Evolutionary conservation across 2,113 vertebrate genomes (phyloP).

Genomic region (Sinosuthora webbiana): DNA sequence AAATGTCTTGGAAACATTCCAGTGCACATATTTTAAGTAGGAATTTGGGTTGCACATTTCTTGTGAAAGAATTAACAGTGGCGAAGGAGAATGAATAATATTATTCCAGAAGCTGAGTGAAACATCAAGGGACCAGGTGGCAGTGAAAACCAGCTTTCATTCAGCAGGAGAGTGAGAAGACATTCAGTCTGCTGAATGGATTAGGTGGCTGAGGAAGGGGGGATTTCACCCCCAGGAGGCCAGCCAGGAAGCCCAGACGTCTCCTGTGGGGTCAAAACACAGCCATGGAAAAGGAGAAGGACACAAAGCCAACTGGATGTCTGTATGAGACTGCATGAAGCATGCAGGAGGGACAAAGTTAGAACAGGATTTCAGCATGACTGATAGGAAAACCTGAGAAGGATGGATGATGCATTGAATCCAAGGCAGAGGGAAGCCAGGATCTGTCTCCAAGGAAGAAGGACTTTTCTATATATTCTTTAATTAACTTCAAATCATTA

Average conservation of each 20-base stretch:
- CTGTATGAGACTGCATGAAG: rapidly evolving
- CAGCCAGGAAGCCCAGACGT: not conserved
- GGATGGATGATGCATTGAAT: not conserved
- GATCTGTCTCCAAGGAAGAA: not conserved
- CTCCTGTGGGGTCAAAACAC: not conserved
- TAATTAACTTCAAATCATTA: not conserved
- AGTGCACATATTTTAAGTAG: not conserved
- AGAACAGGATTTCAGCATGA: not conserved
- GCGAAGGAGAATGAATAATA: not conserved
- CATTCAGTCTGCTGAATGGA: no score
- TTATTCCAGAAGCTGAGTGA: not conserved
- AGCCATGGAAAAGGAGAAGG: not conserved
- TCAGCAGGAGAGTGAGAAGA: not conserved
- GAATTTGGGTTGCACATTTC: not conserved
- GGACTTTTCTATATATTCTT: not conserved
- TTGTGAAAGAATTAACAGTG: not conserved
- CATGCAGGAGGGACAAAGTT: not conserved
- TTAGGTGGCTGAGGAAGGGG: not conserved
- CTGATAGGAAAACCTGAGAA: not conserved
- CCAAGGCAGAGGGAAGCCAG: not conserved
- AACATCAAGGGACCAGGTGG: not conserved
- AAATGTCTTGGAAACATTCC: not conserved
- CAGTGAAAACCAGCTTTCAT: not conserved
- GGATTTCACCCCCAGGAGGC: not conserved
- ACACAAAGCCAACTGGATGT: not conserved